Base-by-base conservation (phyloP, 2,888 invertebrate species). In the Troilus luridus region DNA sequence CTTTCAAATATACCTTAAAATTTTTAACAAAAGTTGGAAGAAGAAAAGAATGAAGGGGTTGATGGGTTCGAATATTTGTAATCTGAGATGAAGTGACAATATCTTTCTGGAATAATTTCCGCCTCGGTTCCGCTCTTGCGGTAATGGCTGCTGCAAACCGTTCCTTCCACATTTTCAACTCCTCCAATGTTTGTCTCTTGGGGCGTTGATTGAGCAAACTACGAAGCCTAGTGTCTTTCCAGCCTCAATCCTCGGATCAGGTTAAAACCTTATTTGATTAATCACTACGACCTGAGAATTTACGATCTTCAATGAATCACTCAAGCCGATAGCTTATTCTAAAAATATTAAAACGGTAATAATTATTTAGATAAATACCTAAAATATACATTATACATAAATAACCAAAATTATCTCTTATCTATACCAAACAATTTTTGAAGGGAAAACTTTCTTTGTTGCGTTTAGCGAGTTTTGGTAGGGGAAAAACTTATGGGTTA, bases 91-190 rank as follows among this genome's bases (percentile, higher is more conserved):
- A 85, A 11, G 12, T 58, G 85, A 85, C 54, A 85, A 58, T 58
- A 85, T 58, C 85, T 85, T 85, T 85, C 85, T 85, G 85, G 85
- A 85, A 85, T 85, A 85, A 85, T 85, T 85, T 85, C 85, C 85
- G 85, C 56, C 41, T 17, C 41, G 41, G 27, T 77, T 77, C 72
- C 72, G 72, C 27, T 19, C 17, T 0, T 56, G n/a, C n/a, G 56
- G 56, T 85, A 85, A 85, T 85, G 56, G n/a, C 56, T 85, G 85
- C 5, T 19, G 56, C 85, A 21, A 19, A n/a, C n/a, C 41, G 12
- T 3, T 58, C 54, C 58, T 19, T 56, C 81, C 10, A 19, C 21
- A 85, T 9, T 21, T 85, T 27, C 85, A 56, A 56, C 72, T 3
- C 6, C 24, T 67, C 17, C 41, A 8, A 19, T 41, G 72, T 77